Evolutionary conservation across 2,113 vertebrate species (phyloP).

Genomic region (Halichoerus grypus): DNA sequence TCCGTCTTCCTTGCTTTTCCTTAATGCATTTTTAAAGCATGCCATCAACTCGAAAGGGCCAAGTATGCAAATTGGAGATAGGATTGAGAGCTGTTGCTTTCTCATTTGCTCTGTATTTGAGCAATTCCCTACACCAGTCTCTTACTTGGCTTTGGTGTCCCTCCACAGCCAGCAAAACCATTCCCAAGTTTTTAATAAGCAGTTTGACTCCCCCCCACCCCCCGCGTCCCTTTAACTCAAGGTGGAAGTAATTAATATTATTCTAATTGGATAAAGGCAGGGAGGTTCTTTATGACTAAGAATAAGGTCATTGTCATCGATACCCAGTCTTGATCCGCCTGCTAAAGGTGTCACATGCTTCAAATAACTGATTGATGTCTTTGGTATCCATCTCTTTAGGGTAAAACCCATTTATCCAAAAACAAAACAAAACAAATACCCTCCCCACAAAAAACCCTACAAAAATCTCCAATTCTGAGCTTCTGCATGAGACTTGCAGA

Average conservation of each 20-base stretch:
- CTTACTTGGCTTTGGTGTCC: neutral
- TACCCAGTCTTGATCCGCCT: neutral
- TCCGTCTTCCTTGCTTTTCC: neutral
- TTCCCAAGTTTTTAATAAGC: neutral
- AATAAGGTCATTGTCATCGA: neutral
- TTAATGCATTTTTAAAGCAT: neutral
- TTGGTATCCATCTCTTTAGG: neutral
- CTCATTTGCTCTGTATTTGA: neutral
- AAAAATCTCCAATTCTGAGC: neutral
- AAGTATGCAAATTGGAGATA: neutral
- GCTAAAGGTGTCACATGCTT: neutral
- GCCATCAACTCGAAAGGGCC: conserved; percentile 30
- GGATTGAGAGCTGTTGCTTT: neutral
- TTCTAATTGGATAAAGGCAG: neutral
- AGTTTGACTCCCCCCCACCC: neutral
- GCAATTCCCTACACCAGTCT: neutral
- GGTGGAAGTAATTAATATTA: conserved; percentile 47
- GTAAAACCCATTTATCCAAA: neutral
- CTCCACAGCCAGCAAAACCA: neutral
- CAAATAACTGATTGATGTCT: neutral
- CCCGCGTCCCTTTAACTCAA: neutral
- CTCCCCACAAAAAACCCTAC: too few relatives aligned
- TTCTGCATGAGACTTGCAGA: neutral
- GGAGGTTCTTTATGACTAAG: neutral
- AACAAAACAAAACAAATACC: neutral